These are phyloP conservation scores for Campoplex nolae DNA, from an alignment of 2,888 invertebrate species.

Conservation along the genomic window DNA sequence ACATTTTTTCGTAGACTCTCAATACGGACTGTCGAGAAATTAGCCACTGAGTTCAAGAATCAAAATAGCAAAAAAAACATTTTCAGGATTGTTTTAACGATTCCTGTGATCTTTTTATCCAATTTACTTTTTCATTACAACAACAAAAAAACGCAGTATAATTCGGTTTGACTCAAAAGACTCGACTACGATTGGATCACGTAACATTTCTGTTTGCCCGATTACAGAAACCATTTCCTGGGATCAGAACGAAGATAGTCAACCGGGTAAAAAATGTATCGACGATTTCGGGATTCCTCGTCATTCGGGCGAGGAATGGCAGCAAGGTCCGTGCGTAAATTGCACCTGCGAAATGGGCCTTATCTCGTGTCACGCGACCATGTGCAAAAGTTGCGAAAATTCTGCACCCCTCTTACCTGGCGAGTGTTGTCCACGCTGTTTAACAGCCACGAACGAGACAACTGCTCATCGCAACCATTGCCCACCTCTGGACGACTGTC, in stretches of 20 bases:
- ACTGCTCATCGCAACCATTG: conserved; percentile 53
- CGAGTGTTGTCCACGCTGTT: conserved; percentile 80
- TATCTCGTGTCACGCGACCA: conserved; percentile 77
- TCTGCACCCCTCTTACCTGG: conserved; percentile 75
- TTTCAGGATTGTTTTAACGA: no score
- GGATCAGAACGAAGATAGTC: conserved; percentile 71
- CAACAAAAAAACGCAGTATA: neutral
- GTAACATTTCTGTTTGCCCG: conserved; percentile 1
- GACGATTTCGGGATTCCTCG: conserved; percentile 73
- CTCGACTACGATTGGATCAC: neutral
- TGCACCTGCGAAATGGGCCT: conserved; percentile 78
- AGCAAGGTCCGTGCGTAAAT: conserved; percentile 76
- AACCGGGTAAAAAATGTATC: conserved; percentile 70
- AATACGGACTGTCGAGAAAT: neutral
- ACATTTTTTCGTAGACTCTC: neutral
- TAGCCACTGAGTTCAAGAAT: no score
- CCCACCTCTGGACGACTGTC: conserved; percentile 72
- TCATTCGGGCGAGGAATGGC: conserved; percentile 73
- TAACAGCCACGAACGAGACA: conserved; percentile 68
- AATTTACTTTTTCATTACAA: neutral
- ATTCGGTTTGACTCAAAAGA: neutral
- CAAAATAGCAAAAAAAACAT: no score
- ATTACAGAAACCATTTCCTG: conserved; percentile 53
- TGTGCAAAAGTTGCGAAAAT: conserved; percentile 81
- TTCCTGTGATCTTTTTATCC: no score